Evolutionary conservation across 2,888 invertebrate species (phyloP).

Genomic region (Drosophila prostipennis): DNA sequence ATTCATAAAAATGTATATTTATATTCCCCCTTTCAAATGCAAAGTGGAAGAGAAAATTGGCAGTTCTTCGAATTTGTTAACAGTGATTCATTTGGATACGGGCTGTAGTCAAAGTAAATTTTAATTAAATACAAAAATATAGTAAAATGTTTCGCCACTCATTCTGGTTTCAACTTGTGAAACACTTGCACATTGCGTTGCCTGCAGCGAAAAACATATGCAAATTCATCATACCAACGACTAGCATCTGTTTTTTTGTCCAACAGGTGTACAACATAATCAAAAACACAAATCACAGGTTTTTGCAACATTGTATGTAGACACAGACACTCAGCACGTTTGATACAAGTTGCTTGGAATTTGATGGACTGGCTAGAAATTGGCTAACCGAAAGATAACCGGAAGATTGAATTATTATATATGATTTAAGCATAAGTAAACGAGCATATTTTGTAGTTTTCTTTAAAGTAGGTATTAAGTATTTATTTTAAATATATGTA

Average conservation of each 20-base stretch:
- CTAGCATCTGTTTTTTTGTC: slow-evolving; percentile 21
- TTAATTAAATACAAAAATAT: too few species aligned
- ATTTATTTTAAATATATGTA: too few species aligned
- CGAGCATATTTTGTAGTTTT: neutral
- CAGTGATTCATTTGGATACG: neutral
- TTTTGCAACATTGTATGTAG: slow-evolving; percentile 12
- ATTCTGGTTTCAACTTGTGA: neutral
- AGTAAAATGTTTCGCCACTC: too few species aligned
- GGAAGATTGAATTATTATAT: neutral
- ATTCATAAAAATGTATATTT: neutral
- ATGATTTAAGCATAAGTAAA: neutral
- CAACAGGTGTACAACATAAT: slow-evolving; percentile 37
- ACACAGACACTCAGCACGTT: slow-evolving; percentile 7
- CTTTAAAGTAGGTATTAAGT: neutral
- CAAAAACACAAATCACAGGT: slow-evolving; percentile 26
- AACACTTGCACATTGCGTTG: slow-evolving; percentile 16
- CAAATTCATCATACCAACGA: slow-evolving; percentile 27
- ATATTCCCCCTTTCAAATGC: slow-evolving; percentile 5
- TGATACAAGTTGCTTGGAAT: neutral
- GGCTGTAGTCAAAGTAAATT: too few species aligned
- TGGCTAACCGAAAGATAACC: neutral
- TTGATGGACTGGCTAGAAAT: slow-evolving; percentile 3
- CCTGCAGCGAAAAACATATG: slow-evolving; percentile 30
- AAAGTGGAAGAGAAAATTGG: slow-evolving; percentile 12
- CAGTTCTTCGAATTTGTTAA: neutral